These are phyloP conservation scores for Geotria australis DNA, from an alignment of 2,797 vertebrate species.

Conservation along the genomic window DNA sequence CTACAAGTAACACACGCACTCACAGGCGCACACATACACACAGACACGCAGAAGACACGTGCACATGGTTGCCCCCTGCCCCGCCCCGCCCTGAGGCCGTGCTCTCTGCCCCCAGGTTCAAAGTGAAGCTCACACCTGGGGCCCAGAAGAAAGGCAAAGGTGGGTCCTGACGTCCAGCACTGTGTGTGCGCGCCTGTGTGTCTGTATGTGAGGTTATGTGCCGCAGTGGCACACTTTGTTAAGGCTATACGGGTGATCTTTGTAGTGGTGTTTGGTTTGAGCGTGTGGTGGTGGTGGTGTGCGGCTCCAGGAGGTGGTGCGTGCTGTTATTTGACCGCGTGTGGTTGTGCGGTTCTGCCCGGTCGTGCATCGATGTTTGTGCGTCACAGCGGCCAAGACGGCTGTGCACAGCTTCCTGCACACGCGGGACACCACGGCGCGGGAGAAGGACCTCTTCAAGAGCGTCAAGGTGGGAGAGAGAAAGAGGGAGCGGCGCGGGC, in stretches of 20 bases:
- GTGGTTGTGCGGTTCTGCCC: too few relatives aligned
- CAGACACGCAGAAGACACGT: too few relatives aligned
- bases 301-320: too few relatives aligned
- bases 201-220: background rate
- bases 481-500: too few relatives aligned
- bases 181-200: background rate
- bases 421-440: slow-evolving; percentile 31
- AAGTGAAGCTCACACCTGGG: slow-evolving; percentile 84
- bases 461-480: slow-evolving; percentile 48
- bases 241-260: too few relatives aligned
- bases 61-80: too few relatives aligned
- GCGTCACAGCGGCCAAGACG: slow-evolving; percentile 44
- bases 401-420: slow-evolving; percentile 71
- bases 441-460: slow-evolving; percentile 78
- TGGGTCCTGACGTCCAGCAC: slow-evolving; percentile 7
- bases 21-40: too few relatives aligned
- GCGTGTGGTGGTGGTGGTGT: too few relatives aligned
- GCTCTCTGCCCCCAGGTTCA: slow-evolving; percentile 23
- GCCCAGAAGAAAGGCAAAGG: slow-evolving; percentile 94
- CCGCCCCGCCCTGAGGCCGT: too few relatives aligned
- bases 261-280: too few relatives aligned
- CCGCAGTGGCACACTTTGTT: background rate
- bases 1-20: slow-evolving; percentile 29
- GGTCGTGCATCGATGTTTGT: too few relatives aligned
- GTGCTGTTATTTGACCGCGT: too few relatives aligned